Percentiles rank a stretch among this genome's conserved stretches.
phyloP scores from a whole-genome alignment of 2,888 invertebrate species.

The Troides helena region DNA sequence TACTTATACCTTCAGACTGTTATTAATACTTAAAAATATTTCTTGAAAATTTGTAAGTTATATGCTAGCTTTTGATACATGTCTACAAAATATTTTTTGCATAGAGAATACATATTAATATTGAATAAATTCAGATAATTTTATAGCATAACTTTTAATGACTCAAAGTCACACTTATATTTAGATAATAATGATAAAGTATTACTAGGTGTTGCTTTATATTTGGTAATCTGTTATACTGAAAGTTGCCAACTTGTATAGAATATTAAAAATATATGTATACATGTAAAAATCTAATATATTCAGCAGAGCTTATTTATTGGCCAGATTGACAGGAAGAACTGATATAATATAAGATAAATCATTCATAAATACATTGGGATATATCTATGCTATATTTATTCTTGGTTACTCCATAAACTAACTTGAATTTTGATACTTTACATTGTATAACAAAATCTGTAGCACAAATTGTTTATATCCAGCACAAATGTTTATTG shows the following conservation, averaged over 20 bases:
- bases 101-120: constrained; percentile 20
- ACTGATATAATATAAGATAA: constrained; percentile 33
- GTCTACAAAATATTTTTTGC: constrained; percentile 35
- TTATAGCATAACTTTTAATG: constrained; percentile 32
- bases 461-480: constrained; percentile 26
- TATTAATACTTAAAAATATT: constrained; percentile 30
- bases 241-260: constrained; percentile 46
- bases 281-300: constrained; percentile 36
- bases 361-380: constrained; percentile 29
- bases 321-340: constrained; percentile 33
- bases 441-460: constrained; percentile 26
- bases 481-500: constrained; percentile 27
- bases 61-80: constrained; percentile 37
- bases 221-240: constrained; percentile 36
- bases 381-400: constrained; percentile 29
- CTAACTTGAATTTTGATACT: constrained; percentile 32
- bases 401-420: constrained; percentile 31
- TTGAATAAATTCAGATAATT: constrained; percentile 26
- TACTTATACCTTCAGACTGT: constrained; percentile 32
- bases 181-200: constrained; percentile 28
- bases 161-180: constrained; percentile 35
- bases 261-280: constrained; percentile 26
- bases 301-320: constrained; percentile 45
- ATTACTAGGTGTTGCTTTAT: constrained; percentile 34
- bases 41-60: constrained; percentile 33